A percentile compares a stretch with the other conserved stretches of the same genome.
These are phyloP conservation scores for Carcinoscorpius rotundicauda DNA, from an alignment of 1,140 invertebrate genomes.

Conservation along the genomic window DNA sequence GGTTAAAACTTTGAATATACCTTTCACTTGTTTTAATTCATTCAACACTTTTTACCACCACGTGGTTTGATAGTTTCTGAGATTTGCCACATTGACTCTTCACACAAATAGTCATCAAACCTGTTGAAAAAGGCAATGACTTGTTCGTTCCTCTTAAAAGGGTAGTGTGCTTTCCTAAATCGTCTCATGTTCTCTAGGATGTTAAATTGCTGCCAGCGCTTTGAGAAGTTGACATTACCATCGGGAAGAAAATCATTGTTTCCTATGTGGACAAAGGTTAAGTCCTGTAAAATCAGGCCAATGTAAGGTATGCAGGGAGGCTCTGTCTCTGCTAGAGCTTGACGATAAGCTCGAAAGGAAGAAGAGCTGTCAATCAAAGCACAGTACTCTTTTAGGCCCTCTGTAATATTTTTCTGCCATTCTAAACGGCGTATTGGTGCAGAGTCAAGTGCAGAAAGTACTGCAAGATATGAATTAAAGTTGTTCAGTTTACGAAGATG, in stretches of 20 bases:
- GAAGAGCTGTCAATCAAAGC: slow-evolving; percentile 90
- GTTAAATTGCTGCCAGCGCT: slow-evolving; percentile 95
- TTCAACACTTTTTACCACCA: slow-evolving; percentile 31
- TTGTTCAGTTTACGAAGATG: slow-evolving; percentile 92
- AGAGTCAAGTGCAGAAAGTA: slow-evolving; percentile 91
- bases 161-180: slow-evolving; percentile 57
- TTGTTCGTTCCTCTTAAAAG: slow-evolving; percentile 51
- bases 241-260: slow-evolving; percentile 80
- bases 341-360: slow-evolving; percentile 88
- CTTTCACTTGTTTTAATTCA: slow-evolving; percentile 47
- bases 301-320: slow-evolving; percentile 98
- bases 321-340: slow-evolving; percentile 81
- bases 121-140: slow-evolving; percentile 93
- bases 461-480: slow-evolving; percentile 94
- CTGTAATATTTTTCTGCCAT: slow-evolving; percentile 82
- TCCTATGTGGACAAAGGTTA: slow-evolving; percentile 97
- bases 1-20: neutral
- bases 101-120: slow-evolving; percentile 86
- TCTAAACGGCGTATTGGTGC: slow-evolving; percentile 87
- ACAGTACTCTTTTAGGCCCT: slow-evolving; percentile 85
- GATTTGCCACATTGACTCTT: slow-evolving; percentile 96
- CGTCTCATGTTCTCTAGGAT: slow-evolving; percentile 95
- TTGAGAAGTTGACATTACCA: slow-evolving; percentile 88
- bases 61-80: slow-evolving; percentile 91
- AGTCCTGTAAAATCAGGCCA: slow-evolving; percentile 92